phyloP scores from a whole-genome alignment of 2,888 invertebrate genomes.

The Leptura quadrifasciata region DNA sequence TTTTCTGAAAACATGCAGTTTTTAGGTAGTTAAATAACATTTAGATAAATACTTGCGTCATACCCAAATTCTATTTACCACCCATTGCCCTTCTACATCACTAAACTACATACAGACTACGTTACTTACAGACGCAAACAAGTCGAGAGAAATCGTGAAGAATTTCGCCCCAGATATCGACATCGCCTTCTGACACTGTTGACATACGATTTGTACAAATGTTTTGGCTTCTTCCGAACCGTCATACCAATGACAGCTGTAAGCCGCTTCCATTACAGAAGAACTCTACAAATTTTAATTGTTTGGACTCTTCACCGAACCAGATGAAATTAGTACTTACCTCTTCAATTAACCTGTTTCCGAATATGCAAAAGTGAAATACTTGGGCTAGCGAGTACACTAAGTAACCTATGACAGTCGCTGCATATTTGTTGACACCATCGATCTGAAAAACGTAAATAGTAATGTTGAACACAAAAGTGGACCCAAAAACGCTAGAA shows the following conservation, averaged over 20 bases:
- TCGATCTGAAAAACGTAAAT: conserved; percentile 77
- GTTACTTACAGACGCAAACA: conserved; percentile 88
- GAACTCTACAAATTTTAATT: conserved; percentile 79
- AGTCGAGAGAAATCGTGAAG: conserved; percentile 90
- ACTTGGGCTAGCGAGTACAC: conserved; percentile 89
- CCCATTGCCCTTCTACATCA: too few relatives aligned
- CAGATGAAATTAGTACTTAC: conserved; percentile 72
- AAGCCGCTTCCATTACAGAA: conserved; percentile 93
- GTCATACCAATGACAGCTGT: conserved; percentile 93
- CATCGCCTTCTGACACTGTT: conserved; percentile 93
- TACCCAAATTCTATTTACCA: too few relatives aligned
- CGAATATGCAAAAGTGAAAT: conserved; percentile 91
- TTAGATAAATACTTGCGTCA: too few relatives aligned
- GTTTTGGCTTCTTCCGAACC: conserved; percentile 93
- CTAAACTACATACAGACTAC: too few relatives aligned
- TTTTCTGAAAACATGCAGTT: too few relatives aligned
- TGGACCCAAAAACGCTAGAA: too few relatives aligned
- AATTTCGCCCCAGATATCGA: conserved; percentile 93
- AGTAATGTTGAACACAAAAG: neutral
- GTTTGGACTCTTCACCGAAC: neutral
- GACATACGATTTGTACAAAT: conserved; percentile 92
- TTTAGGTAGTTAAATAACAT: too few relatives aligned
- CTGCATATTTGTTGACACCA: conserved; percentile 85
- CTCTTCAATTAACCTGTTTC: conserved; percentile 91
- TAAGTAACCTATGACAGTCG: conserved; percentile 86